These are phyloP conservation scores for Oscarella lobularis DNA, from an alignment of 37 sponge, comb jelly and placozoan genomes.

Conservation along the genomic window DNA sequence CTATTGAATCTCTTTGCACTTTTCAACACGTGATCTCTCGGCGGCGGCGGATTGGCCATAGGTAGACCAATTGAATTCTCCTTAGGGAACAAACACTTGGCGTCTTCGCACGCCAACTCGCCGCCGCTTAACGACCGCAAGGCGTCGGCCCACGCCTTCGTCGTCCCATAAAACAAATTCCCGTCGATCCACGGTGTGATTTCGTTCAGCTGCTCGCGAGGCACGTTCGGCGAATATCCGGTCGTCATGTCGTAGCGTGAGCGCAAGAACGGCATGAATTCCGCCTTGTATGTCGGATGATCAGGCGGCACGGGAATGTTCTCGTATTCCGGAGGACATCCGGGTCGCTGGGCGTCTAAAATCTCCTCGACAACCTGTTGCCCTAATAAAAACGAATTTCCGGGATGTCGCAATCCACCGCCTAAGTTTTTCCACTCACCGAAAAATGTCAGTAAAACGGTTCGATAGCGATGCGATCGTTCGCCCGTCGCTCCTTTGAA, in stretches of 20 bases:
- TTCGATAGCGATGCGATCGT: conserved; percentile 24
- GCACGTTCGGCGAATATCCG: conserved; percentile 74
- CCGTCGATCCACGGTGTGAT: conserved; percentile 95
- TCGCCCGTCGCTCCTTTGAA: conserved; percentile 62
- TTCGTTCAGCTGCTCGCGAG: conserved; percentile 88
- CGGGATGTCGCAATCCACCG: too few relatives aligned
- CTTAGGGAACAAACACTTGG: neutral
- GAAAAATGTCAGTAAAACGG: conserved; percentile 73
- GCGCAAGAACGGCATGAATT: conserved; percentile 76
- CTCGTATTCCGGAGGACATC: conserved; percentile 88
- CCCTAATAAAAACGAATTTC: conserved; percentile 45
- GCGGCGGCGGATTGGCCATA: conserved; percentile 79
- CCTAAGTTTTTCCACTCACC: too few relatives aligned
- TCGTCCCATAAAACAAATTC: conserved; percentile 74
- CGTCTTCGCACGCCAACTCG: conserved; percentile 25
- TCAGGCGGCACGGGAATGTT: conserved; percentile 69
- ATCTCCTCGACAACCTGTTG: conserved; percentile 93
- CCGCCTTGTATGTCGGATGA: conserved; percentile 53
- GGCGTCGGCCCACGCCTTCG: conserved; percentile 91
- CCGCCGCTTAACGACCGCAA: conserved; percentile 47
- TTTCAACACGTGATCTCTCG: conserved; percentile 44
- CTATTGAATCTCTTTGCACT: conserved; percentile 76
- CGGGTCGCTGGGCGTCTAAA: conserved; percentile 72
- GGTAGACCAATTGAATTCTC: conserved; percentile 63
- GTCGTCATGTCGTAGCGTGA: conserved; percentile 69